These are phyloP conservation scores for Melieria omissa DNA, from an alignment of 2,888 invertebrate species.

Conservation along the genomic window DNA sequence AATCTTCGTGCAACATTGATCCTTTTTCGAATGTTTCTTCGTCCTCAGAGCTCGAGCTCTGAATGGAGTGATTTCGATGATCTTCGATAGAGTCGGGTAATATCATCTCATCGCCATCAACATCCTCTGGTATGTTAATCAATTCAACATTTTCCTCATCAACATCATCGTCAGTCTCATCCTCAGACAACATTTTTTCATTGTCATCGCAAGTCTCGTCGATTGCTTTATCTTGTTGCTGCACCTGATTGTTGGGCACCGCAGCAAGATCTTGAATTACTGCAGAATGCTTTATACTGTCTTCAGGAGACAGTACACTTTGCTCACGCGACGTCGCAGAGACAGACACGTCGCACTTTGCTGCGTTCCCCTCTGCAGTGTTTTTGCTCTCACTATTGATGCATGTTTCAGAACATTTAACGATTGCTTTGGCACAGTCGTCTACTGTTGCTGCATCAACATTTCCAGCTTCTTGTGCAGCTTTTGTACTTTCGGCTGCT, in stretches of 20 bases:
- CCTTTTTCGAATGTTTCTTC: not conserved
- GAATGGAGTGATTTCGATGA: not conserved
- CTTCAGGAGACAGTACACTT: too few relatives aligned
- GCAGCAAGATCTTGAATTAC: not conserved
- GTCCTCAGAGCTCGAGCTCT: conserved; percentile 9
- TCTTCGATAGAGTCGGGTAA: conserved; percentile 42
- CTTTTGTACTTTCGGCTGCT: too few relatives aligned
- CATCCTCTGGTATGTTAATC: conserved; percentile 44
- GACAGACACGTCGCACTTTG: too few relatives aligned
- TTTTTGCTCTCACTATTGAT: too few relatives aligned
- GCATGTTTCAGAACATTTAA: too few relatives aligned
- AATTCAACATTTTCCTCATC: conserved; percentile 44
- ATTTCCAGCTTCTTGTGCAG: too few relatives aligned
- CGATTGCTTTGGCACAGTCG: too few relatives aligned
- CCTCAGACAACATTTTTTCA: not conserved
- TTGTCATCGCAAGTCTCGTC: conserved; percentile 7
- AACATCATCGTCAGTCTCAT: conserved; percentile 33
- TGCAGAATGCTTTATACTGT: too few relatives aligned
- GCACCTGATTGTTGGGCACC: not conserved
- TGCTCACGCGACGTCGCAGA: too few relatives aligned
- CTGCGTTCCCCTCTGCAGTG: too few relatives aligned
- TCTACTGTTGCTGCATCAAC: too few relatives aligned
- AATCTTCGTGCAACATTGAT: conserved; percentile 26
- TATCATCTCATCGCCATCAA: conserved; percentile 42
- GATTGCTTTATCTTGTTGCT: not conserved